Percentiles rank a stretch among this genome's conserved stretches.
phyloP scores from a whole-genome alignment of 2,888 invertebrate genomes.

The Cotesia congregata region DNA sequence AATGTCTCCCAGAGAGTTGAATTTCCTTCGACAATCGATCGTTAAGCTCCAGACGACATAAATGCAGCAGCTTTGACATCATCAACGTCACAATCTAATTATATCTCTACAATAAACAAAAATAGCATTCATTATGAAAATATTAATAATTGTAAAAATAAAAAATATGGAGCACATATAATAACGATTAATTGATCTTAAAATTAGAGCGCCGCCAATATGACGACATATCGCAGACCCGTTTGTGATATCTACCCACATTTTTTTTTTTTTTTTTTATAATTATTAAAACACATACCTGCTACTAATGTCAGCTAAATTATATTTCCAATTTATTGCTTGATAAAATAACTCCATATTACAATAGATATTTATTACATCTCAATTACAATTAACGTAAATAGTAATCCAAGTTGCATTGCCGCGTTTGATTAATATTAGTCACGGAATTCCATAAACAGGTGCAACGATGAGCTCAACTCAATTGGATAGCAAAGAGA shows the following conservation, averaged over 20 bases:
- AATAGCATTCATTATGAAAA: conserved; percentile 15
- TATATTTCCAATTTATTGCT: background rate
- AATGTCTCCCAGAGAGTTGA: conserved; percentile 21
- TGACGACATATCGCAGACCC: background rate
- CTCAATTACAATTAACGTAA: background rate
- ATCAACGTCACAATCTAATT: conserved; percentile 28
- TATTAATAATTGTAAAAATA: background rate
- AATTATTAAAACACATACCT: background rate
- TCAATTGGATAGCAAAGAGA: background rate
- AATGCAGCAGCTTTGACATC: conserved; percentile 32
- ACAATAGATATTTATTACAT: background rate
- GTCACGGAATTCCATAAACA: background rate
- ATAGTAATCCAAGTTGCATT: background rate
- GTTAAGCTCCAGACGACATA: conserved; percentile 23
- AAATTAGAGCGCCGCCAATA: background rate
- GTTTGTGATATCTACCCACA: too few species aligned
- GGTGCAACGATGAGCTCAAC: background rate
- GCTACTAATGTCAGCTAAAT: background rate
- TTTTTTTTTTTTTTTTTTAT: too few species aligned
- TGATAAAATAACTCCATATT: background rate
- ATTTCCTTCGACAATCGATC: conserved; percentile 32
- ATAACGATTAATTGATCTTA: background rate
- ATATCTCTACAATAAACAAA: conserved; percentile 25
- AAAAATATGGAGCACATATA: background rate
- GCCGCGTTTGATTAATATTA: background rate